Evolutionary conservation across 2,888 invertebrate species (phyloP).

Genomic region (Germaria angustata): DNA sequence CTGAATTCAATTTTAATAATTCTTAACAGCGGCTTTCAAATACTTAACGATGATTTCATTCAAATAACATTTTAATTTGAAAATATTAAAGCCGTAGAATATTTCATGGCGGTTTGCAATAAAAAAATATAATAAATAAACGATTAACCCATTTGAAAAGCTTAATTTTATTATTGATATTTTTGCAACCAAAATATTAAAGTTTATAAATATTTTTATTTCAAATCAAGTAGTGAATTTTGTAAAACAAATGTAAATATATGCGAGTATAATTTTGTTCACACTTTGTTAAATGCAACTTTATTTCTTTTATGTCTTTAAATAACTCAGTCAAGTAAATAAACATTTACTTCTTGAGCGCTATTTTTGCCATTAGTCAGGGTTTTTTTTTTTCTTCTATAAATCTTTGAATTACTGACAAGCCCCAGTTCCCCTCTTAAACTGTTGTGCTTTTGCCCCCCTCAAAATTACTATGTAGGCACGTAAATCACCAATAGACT

Average conservation of each 20-base stretch:
- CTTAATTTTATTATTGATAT: conserved; percentile 3
- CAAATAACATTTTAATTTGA: background rate
- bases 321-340: conserved; percentile 29
- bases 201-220: background rate
- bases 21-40: background rate
- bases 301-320: conserved; percentile 17
- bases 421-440: background rate
- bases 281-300: conserved; percentile 55
- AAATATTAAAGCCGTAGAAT: background rate
- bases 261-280: conserved; percentile 34
- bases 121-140: background rate
- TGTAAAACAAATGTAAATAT: background rate
- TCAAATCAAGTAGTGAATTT: background rate
- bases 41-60: background rate
- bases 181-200: background rate
- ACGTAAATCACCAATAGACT: conserved; percentile 17
- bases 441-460: background rate
- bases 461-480: conserved; percentile 12
- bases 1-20: background rate
- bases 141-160: conserved; percentile 35
- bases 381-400: conserved; percentile 3
- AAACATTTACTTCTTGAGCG: conserved; percentile 6
- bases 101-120: background rate
- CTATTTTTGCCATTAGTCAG: conserved; percentile 30
- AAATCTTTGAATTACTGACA: conserved; percentile 23